These are phyloP conservation scores for Calameuta filiformis DNA, from an alignment of 2,888 invertebrate species.

Conservation along the genomic window DNA sequence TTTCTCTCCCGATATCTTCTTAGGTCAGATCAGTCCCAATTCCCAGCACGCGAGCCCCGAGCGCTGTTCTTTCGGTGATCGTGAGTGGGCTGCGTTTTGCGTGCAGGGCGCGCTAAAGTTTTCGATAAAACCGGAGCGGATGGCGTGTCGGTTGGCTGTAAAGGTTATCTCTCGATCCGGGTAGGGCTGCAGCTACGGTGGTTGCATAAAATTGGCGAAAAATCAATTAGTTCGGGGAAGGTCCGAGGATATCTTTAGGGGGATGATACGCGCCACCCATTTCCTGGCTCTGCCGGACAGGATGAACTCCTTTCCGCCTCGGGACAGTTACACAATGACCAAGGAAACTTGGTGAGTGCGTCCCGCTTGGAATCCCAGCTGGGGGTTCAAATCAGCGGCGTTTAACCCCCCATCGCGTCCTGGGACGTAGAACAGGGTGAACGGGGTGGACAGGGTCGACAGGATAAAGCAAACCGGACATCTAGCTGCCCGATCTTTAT, in stretches of 20 bases:
- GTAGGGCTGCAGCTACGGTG: slow-evolving; percentile 21
- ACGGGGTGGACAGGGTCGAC: slow-evolving; percentile 23
- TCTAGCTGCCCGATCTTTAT: slow-evolving; percentile 62
- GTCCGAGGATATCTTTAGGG: slow-evolving; percentile 36
- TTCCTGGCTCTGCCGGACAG: neutral
- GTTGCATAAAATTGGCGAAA: slow-evolving; percentile 55
- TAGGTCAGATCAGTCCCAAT: neutral
- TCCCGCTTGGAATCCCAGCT: neutral
- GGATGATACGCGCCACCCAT: neutral
- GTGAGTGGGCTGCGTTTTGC: slow-evolving; percentile 1
- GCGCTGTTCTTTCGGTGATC: neutral
- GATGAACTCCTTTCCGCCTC: neutral
- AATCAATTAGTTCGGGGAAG: slow-evolving; percentile 58
- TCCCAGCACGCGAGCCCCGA: neutral
- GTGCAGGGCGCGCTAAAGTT: neutral
- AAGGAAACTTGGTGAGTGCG: neutral
- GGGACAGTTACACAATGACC: neutral
- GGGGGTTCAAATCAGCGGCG: neutral
- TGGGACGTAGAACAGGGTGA: slow-evolving; percentile 15
- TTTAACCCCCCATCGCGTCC: neutral
- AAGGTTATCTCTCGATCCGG: slow-evolving; percentile 30
- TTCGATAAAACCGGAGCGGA: slow-evolving; percentile 6
- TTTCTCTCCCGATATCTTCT: neutral
- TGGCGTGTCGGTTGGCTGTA: slow-evolving; percentile 45
- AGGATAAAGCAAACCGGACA: slow-evolving; percentile 29